A percentile compares a stretch with the other conserved stretches of the same genome.
Conservation (phyloP, 2,888 invertebrate species). For the Nymphalis polychloros region DNA sequence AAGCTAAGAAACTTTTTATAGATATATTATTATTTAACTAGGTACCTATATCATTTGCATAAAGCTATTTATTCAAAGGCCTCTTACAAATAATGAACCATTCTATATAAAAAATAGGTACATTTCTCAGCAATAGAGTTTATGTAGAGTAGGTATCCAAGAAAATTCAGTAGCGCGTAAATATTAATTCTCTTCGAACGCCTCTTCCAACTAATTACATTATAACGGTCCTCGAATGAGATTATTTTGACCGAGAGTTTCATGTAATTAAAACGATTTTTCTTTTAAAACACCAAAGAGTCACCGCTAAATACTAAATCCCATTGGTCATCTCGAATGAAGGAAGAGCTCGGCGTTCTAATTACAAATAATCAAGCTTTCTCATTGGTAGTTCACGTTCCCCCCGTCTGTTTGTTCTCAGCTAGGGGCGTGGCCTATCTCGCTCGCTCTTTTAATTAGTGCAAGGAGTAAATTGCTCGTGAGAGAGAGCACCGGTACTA, state of each 20-base stretch:
- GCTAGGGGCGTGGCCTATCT: conserved; percentile 72
- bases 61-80: neutral
- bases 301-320: conserved; percentile 70
- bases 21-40: neutral
- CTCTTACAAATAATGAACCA: neutral
- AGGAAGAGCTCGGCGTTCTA: conserved; percentile 77
- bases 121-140: neutral
- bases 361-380: conserved; percentile 81
- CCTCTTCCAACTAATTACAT: conserved; percentile 9
- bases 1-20: neutral
- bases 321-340: conserved; percentile 75
- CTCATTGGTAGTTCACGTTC: conserved; percentile 68
- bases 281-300: conserved; percentile 47
- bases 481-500: conserved; percentile 71
- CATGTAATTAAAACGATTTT: conserved; percentile 41
- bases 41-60: neutral
- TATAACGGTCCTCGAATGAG: conserved; percentile 6
- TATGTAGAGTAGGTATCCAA: neutral
- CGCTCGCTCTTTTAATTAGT: conserved; percentile 82
- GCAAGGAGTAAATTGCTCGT: conserved; percentile 82
- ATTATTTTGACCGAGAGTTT: conserved; percentile 27
- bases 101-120: neutral
- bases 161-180: conserved; percentile 10
- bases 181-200: conserved; percentile 19
- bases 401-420: conserved; percentile 80